A percentile compares a stretch with the other conserved stretches of the same genome.
These are phyloP conservation scores for Neocrepidodera transversa DNA, from an alignment of 2,888 invertebrate genomes.

Conservation along the genomic window DNA sequence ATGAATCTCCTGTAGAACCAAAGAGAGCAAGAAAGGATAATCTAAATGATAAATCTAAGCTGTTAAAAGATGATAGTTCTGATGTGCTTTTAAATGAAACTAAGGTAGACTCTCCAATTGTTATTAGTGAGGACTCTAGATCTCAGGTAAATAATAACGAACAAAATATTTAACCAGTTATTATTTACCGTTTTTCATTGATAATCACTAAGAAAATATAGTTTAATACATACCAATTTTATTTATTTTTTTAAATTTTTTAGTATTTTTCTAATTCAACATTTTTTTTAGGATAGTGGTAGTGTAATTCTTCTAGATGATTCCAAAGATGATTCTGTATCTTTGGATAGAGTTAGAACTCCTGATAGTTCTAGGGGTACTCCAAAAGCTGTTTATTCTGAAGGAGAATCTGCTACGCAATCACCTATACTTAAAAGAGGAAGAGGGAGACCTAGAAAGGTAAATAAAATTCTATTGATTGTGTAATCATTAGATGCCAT, in stretches of 20 bases:
- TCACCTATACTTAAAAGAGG: conserved; percentile 60
- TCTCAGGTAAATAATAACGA: conserved; percentile 39
- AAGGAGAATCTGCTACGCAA: conserved; percentile 33
- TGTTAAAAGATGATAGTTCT: conserved; percentile 31
- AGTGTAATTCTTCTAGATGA: conserved; percentile 43
- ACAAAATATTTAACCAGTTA: not conserved
- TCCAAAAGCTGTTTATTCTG: conserved; percentile 17
- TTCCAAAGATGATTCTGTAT: conserved; percentile 35
- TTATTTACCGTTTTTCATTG: no score
- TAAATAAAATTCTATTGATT: not conserved
- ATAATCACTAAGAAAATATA: no score
- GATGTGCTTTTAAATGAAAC: conserved; percentile 44
- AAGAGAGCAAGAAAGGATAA: conserved; percentile 16
- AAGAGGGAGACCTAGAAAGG: conserved; percentile 43
- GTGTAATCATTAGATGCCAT: no score
- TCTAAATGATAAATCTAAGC: conserved; percentile 24
- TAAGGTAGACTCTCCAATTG: conserved; percentile 45
- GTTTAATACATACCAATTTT: not conserved
- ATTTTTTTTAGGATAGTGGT: conserved; percentile 34
- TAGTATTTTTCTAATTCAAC: no score
- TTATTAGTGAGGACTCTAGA: conserved; percentile 49
- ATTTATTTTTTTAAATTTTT: not conserved
- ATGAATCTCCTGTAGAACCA: conserved; percentile 16
- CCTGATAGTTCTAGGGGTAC: conserved; percentile 14
- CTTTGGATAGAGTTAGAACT: conserved; percentile 4